Evolutionary conservation across 2,888 invertebrate species (phyloP), one percentile per base, ranked within the genome.

Genomic region (Acleris cristana): DNA sequence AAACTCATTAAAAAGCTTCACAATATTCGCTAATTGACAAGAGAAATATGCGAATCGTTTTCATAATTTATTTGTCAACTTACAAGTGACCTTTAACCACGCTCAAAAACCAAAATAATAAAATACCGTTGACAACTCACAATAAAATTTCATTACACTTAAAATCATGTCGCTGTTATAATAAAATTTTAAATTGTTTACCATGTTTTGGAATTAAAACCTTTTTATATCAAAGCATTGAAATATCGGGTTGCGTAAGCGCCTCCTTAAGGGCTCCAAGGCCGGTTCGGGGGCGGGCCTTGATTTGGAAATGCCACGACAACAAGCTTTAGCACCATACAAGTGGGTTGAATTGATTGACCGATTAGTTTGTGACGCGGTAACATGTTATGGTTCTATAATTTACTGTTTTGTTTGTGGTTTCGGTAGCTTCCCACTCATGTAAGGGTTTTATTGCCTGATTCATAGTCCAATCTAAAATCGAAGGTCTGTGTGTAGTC

Each of bases 261-360:
- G n/a, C 10, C 7, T 0, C 10, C n/a, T 40, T 56, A 57, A 66
- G 66, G 66, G 66, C 56, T 51, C 45, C 61, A 66, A 62, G 66
- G 66, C 34, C 45, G 26, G 16, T 12, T n/a, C 12, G 64, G 40
- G 60, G 65, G 65, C 65, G 60, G 55, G 10, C 7, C 52, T 52
- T 52, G 57, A 66, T 57, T 45, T 59, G 67, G 63, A 49, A 59
- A 19, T 61, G 69, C 62, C 63, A 40, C 49, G 60, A 23, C 65
- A 62, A 54, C 62, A 55, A 26, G 64, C 44, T 44, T 30, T 56
- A 55, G 16, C 16, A 19, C 55, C 51, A 26, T 55, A n/a, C 34
- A 61, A 51, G 56, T 55, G 44, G 51, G 65, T 30, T 18, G 21
- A 14, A 44, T 45, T 34, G 18, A 55, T 59, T 16, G 19, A 40